Base-by-base conservation (phyloP, 2,113 vertebrate species). In the Irena cyanogastra region DNA sequence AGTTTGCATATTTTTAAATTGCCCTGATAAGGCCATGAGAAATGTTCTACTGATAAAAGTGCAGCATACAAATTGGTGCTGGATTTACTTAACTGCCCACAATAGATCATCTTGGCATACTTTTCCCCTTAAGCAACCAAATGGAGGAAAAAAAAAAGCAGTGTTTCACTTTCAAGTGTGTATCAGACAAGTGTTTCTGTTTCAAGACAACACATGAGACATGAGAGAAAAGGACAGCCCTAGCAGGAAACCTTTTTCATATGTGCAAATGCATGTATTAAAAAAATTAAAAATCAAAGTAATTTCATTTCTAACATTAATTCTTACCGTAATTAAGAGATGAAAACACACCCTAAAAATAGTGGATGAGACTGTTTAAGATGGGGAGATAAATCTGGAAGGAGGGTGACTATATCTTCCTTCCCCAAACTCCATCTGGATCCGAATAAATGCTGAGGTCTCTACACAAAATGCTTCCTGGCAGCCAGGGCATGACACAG, bases 1-100 rank as follows among this genome's bases (percentile, higher is more conserved):
- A 66, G 64, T 82, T 90, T 95, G 96, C 90, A 71, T 91, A 90
- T 93, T 97, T 97, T 95, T 77, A 93, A 93, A 93, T 80, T 84
- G 77, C 64, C 61, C 86, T 87, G 89, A 90, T 96, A 93, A 84
- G 76, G 53, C 61, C 35, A 23, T 8, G 44, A 69, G 56, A 95
- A 97, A 75, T 72, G 78, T 94, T 83, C 70, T 82, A 49, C 61
- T 91, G 88, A 96, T 95, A 95, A 94, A 88, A 95, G 87, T 30
- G 31, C 75, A 83, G 94, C 86, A 96, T 90, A 93, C 52, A 95
- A 96, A 97, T 65, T 68, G 84, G 65, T 93, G 41, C 50, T 89
- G 45, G 45, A 85, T 86, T 91, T 84, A 64, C 59, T 93, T 92
- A 93, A 93, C 57, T 91, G 59, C 44, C 80, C 59, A 53, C 78